Conservation (phyloP, 2,797 vertebrate species). For the Galagoides demidoff region DNA sequence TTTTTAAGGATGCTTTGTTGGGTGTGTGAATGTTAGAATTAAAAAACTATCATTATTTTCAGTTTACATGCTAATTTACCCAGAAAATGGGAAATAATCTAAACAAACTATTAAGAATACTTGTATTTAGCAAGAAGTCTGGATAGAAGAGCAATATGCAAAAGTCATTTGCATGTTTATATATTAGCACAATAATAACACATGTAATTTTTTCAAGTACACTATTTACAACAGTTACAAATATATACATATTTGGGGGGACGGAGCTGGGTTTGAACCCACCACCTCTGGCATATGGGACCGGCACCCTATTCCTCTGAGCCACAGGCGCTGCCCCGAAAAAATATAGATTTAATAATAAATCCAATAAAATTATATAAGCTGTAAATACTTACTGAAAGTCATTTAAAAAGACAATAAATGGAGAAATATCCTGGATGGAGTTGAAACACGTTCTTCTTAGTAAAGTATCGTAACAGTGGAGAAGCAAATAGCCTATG, state of each 20-base stretch:
- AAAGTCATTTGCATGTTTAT: background rate
- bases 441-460: too few relatives aligned
- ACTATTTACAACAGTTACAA: background rate
- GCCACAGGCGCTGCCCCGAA: too few relatives aligned
- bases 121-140: background rate
- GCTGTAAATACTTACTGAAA: slow-evolving; percentile 20
- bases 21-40: background rate
- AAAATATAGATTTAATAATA: slow-evolving; percentile 22
- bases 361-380: background rate
- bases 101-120: background rate
- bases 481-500: too few relatives aligned
- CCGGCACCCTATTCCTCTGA: too few relatives aligned
- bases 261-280: too few relatives aligned
- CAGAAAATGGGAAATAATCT: background rate
- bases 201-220: background rate
- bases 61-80: background rate
- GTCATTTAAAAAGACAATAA: background rate
- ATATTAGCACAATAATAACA: background rate
- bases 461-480: too few relatives aligned
- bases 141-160: background rate
- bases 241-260: too few relatives aligned
- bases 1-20: background rate
- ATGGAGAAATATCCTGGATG: background rate
- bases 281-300: too few relatives aligned
- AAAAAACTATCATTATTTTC: slow-evolving; percentile 17